Base-by-base conservation (phyloP, 2,888 invertebrate species). In the Epiblema foenella region DNA sequence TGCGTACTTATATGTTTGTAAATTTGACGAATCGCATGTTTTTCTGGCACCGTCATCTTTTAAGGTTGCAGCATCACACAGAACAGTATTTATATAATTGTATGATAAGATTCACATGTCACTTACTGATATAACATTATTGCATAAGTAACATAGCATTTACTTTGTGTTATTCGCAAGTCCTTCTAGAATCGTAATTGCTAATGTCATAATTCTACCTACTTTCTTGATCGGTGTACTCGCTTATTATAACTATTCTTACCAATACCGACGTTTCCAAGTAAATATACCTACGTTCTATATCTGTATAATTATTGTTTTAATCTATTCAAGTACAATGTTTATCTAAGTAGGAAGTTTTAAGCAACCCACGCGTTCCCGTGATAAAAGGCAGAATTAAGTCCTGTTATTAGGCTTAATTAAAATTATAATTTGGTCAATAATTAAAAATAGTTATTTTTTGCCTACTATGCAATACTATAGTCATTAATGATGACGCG, bases 331-430 rank as follows among this genome's bases (percentile, higher is more conserved):
- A 65, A 39, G 9, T 24, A 29, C 42, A 52, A 46, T 29, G 29
- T 60, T 66, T 66, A 70, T 66, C 46, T 65, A 46, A 9, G 11
- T 49, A 66, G 70, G 70, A 70, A 65, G 70, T 70, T 52, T 7
- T 18, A 46, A 33, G 2, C 52, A 20, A 24, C 46, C 54, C 20
- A 60, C 62, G n/a, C 10, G 20, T 62, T 68, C 56, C 68, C 56
- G 49, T 57, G 20, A n/a, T 69, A 49, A 17, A 24, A n/a, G 24
- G 33, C 18, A 49, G 20, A n/a, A 10, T 49, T 24, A 62, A 39
- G 17, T 17, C 46, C 20, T 62, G 56, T n/a, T 8, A 33, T 33
- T 5, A 33, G 3, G 33, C 33, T 33, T 29, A 56, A 56, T n/a
- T 4, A 15, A 42, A 3, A 15, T 42, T 15, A 42, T 42, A 42